Percentiles rank a stretch among this genome's conserved stretches.
Conservation (phyloP, 2,888 invertebrate species). For the Hirtodrosophila histrioides region DNA sequence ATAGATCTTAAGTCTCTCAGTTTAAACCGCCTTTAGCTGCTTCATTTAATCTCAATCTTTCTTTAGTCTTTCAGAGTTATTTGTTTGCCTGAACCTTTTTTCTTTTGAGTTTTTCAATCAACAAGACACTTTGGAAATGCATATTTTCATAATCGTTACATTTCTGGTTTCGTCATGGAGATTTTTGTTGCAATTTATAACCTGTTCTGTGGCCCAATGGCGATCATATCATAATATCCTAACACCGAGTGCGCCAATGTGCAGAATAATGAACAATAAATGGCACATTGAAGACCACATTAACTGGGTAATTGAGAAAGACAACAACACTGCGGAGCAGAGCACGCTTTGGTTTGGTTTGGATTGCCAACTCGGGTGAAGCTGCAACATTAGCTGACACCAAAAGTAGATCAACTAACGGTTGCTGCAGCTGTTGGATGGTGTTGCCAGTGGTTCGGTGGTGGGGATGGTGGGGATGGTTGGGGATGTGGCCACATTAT, state of each 20-base stretch:
- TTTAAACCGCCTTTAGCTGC: too few species aligned
- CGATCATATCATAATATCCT: constrained; percentile 23
- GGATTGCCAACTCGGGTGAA: constrained; percentile 16
- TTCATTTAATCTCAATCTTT: too few species aligned
- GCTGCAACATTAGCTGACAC: constrained; percentile 61
- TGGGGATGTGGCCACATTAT: constrained; percentile 63
- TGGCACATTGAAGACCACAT: constrained; percentile 59
- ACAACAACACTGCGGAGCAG: constrained; percentile 12
- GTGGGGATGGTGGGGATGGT: too few species aligned
- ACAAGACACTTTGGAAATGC: too few species aligned
- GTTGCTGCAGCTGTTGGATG: constrained; percentile 35
- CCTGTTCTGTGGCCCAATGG: constrained; percentile 11
- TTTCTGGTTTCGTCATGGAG: too few species aligned
- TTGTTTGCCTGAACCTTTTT: too few species aligned
- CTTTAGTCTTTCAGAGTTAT: too few species aligned
- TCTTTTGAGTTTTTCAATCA: too few species aligned
- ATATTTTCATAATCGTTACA: too few species aligned
- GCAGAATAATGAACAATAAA: constrained; percentile 67
- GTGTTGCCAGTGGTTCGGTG: constrained; percentile 19
- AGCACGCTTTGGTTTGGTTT: constrained; percentile 15
- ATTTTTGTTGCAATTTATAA: constrained; percentile 4
- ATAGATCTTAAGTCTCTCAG: too few species aligned
- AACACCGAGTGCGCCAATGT: constrained; percentile 37
- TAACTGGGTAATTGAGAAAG: constrained; percentile 65
- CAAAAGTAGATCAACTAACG: constrained; percentile 74